Percentiles rank a stretch among this genome's conserved stretches.
Evolutionary conservation across 2,888 invertebrate genomes (phyloP).

Genomic region (Drosophila longiperda): DNA sequence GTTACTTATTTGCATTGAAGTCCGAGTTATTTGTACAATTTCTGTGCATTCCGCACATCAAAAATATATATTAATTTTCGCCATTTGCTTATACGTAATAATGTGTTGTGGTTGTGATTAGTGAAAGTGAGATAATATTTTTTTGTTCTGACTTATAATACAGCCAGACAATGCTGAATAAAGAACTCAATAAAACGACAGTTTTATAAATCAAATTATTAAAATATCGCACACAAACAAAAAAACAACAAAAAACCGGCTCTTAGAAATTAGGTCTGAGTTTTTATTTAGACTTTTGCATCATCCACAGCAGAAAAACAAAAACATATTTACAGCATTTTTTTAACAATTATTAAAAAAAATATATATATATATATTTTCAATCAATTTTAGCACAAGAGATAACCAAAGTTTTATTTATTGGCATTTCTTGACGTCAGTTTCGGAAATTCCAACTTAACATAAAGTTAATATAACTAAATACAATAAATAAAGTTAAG

Average conservation of each 20-base stretch:
- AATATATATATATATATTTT: conserved; percentile 46
- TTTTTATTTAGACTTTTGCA: conserved; percentile 77
- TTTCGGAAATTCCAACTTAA: conserved; percentile 17
- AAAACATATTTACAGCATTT: conserved; percentile 52
- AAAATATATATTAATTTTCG: conserved; percentile 11
- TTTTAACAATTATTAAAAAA: neutral
- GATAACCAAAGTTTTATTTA: conserved; percentile 17
- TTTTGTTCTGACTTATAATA: conserved; percentile 6
- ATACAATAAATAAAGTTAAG: conserved; percentile 26
- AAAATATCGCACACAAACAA: conserved; percentile 31
- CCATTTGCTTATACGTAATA: conserved; percentile 48
- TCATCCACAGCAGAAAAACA: conserved; percentile 49
- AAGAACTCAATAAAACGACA: conserved; percentile 25
- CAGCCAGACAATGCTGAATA: conserved; percentile 8
- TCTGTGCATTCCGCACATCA: conserved; percentile 37
- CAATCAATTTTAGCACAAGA: conserved; percentile 34
- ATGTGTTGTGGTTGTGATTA: conserved; percentile 15
- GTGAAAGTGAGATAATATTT: conserved; percentile 51
- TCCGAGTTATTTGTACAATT: conserved; percentile 40
- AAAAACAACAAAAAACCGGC: conserved; percentile 49
- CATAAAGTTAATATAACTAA: conserved; percentile 28
- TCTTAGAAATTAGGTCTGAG: conserved; percentile 74
- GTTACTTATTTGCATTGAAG: conserved; percentile 69
- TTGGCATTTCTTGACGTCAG: conserved; percentile 20
- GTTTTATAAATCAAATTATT: conserved; percentile 39